phyloP scores from a whole-genome alignment of 2,888 invertebrate genomes.

The Caradrina clavipalpis region DNA sequence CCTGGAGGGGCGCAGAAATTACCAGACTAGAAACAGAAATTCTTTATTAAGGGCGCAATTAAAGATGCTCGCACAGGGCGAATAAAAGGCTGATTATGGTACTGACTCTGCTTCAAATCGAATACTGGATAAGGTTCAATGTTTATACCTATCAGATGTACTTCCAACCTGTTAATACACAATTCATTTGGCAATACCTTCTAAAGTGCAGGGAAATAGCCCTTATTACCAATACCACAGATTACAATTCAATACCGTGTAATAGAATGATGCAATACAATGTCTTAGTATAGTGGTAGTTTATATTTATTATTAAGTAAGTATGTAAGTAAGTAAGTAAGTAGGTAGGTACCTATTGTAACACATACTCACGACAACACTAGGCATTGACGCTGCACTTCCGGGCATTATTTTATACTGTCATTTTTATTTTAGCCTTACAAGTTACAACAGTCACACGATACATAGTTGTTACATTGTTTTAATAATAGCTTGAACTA shows the following conservation, averaged over 20 bases:
- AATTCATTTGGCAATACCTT: not conserved
- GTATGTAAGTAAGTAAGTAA: no score
- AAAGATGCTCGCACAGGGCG: no score
- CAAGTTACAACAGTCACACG: conserved; percentile 29
- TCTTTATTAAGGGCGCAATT: no score
- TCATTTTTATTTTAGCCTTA: conserved; percentile 23
- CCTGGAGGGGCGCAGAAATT: no score
- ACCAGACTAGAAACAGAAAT: no score
- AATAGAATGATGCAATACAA: conserved; percentile 28
- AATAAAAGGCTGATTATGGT: no score
- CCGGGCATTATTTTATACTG: conserved; percentile 45
- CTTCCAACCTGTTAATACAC: not conserved
- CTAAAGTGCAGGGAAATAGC: not conserved
- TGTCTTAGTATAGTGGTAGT: not conserved
- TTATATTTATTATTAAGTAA: no score
- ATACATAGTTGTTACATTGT: conserved; percentile 10
- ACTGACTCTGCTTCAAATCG: not conserved
- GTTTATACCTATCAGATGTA: not conserved
- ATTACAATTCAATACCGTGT: no score
- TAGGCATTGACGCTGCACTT: conserved; percentile 40
- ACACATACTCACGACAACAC: conserved; percentile 16
- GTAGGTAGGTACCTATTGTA: not conserved
- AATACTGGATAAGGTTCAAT: not conserved
- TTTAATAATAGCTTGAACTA: not conserved
- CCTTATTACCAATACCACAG: conserved; percentile 16